Base-by-base conservation (phyloP, 2,888 invertebrate species). In the Pseudoips prasinana region DNA sequence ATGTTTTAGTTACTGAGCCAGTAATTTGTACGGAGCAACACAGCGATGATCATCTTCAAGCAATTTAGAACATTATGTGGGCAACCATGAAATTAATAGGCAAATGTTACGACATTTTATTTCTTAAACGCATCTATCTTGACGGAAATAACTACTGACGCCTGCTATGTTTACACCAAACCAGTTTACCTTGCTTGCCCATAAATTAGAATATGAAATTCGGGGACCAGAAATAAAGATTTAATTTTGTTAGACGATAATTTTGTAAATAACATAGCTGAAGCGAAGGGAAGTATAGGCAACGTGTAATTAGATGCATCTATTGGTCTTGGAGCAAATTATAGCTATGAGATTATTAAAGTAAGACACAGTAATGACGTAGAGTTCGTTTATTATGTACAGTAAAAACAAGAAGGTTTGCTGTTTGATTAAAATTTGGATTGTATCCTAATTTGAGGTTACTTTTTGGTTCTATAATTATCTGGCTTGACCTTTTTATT, bases 81-180 rank as follows among this genome's bases (percentile, higher is more conserved):
- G 73, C 64, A 73, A 63, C 73, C 66, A 66, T 73, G 67, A 73
- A 76, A 75, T 80, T 77, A 77, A 78, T 77, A 72, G 71, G 60
- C 45, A 50, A 46, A 58, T 46, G 61, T 80, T 82, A 68, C 78
- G 63, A 72, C 70, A 78, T 72, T 59, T 66, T 52, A 67, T 69
- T 71, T 56, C 55, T 62, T 63, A 68, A 73, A 71, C 56, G 67
- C 67, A 66, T 65, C 61, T 63, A 71, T 73, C 65, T 73, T 66
- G 58, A 71, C 67, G 66, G 67, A 73, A 74, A 79, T 71, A 58
- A 73, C 73, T 72, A 66, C 65, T 59, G 51, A 66, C 58, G 65
- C 54, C 25, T 24, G 46, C 39, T 47, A 50, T 48, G 44, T 40
- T 54, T 38, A 49, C 45, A 45, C 34, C 42, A 38, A 46, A 56